Evolutionary conservation across 2,888 invertebrate species (phyloP), one percentile per base, ranked within the genome.

Genomic region (Erynnis tages): DNA sequence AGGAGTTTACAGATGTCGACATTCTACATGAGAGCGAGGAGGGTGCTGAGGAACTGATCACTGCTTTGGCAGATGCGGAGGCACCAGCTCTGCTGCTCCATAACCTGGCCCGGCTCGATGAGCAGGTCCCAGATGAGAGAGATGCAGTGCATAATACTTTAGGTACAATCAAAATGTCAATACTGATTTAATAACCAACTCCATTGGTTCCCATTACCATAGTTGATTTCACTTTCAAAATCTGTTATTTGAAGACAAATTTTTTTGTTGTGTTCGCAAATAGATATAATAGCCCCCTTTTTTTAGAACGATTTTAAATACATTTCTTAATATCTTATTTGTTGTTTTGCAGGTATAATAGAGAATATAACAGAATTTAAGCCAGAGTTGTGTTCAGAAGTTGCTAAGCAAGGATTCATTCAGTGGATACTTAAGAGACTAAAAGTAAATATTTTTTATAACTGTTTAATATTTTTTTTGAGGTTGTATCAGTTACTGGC

Each of bases 101-200:
- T 83, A 98, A 98, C 85, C 86, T 99, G 48, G 96, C 97, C 40
- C 91, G 98, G 35, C 91, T 99, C 1, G 98, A 99, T 81, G 99
- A 99, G 78, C 91, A 91, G 46, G 93, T 97, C 1, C 96, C 97
- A 66, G 98, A 98, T 78, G 99, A 99, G 85, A 91, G 95, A 27
- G 98, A 98, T 78, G 99, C 98, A 4, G 97, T 99, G 0, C 97
- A 98, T 79, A 97, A 99, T 73, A 96, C 97, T 2, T 88, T 98
- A 63, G 92, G 96, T 95, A 32, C 27, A 7, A 17, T 46, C 6
- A 38, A n/a, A n/a, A n/a, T n/a, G n/a, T n/a, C n/a, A n/a, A n/a
- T n/a, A n/a, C n/a, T n/a, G n/a, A n/a, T n/a, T n/a, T n/a, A n/a
- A n/a, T n/a, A n/a, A n/a, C n/a, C n/a, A n/a, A n/a, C n/a, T n/a